Base-by-base conservation (phyloP, 2,888 invertebrate species). In the Patella ulyssiponensis region DNA sequence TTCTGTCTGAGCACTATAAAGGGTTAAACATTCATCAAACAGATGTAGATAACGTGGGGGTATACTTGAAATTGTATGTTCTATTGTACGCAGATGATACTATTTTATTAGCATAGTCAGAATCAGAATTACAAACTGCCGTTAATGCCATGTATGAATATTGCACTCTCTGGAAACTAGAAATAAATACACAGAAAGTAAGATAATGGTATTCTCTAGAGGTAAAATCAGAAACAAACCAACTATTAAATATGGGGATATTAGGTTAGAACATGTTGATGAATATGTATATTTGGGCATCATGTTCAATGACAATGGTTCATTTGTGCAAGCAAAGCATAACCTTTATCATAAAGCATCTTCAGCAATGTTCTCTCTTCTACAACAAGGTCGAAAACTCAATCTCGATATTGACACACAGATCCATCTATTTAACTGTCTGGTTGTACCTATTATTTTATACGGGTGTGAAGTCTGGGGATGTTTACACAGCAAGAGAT, bases 201-300 rank as follows among this genome's bases (percentile, higher is more conserved):
- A 75, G 71, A 72, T 71, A 54, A 70, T 74, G 51, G 58, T 77
- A 56, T 73, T 73, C 53, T 52, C 69, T 12, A 77, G 23, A 73
- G 72, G 73, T 17, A 71, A 51, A 64, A 44, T n/a, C 23, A 51
- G 23, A 56, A 23, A 44, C 1, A 77, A 78, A 44, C 71, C 20
- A n/a, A 27, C 23, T 1, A 54, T 73, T 54, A 56, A 51, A 9
- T 73, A 73, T 54, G 51, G 64, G 54, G 54, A 74, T 17, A 15
- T 33, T 23, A 11, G 14, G 27, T 15, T 77, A 69, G 74, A 74
- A 27, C 53, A n/a, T 73, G 71, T 77, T 17, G 44, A 74, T 56
- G 69, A 77, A 53, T 77, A 73, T 53, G 70, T 70, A 23, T 74
- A 77, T 58, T 70, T 77, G 12, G 74, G 77, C 20, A n/a, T 74